phyloP scores from a whole-genome alignment of 2,113 vertebrate species.

The Mirza zaza region DNA sequence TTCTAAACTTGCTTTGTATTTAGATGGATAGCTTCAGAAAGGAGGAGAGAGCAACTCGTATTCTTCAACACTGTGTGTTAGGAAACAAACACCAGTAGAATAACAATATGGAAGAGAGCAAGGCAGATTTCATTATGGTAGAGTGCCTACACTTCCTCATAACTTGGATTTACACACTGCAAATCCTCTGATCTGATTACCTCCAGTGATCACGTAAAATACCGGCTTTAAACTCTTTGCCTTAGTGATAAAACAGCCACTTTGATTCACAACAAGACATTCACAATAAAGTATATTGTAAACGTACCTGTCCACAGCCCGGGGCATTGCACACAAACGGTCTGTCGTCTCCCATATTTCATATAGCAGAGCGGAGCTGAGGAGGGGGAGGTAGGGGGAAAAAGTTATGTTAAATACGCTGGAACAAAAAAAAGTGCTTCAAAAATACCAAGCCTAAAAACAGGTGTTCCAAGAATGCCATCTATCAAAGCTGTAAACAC shows the following conservation, averaged over 20 bases:
- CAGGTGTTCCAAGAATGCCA: constrained; percentile 53
- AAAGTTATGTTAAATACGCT: constrained; percentile 79
- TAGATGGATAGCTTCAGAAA: constrained; percentile 59
- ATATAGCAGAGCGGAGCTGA: constrained; percentile 78
- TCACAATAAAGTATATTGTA: constrained; percentile 80
- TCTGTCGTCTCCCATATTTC: constrained; percentile 96
- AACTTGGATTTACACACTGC: constrained; percentile 82
- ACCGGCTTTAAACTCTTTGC: constrained; percentile 81
- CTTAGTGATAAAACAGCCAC: constrained; percentile 84
- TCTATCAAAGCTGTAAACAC: constrained; percentile 60
- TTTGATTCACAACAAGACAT: constrained; percentile 83
- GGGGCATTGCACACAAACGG: constrained; percentile 97
- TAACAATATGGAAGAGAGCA: constrained; percentile 71
- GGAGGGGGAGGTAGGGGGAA: constrained; percentile 59
- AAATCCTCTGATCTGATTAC: constrained; percentile 80
- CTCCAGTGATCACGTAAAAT: constrained; percentile 80
- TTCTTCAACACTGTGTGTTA: constrained; percentile 48
- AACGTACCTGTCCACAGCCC: constrained; percentile 98
- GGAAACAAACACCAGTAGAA: constrained; percentile 73
- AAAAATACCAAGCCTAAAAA: constrained; percentile 67
- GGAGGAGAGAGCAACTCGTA: constrained; percentile 51
- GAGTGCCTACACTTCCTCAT: constrained; percentile 77
- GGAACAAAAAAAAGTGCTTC: constrained; percentile 56
- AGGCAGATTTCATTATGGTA: constrained; percentile 74
- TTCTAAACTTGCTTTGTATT: constrained; percentile 68